Percentiles rank a stretch among this genome's conserved stretches.
phyloP scores from a whole-genome alignment of 2,113 vertebrate genomes.

The Excalfactoria chinensis region DNA sequence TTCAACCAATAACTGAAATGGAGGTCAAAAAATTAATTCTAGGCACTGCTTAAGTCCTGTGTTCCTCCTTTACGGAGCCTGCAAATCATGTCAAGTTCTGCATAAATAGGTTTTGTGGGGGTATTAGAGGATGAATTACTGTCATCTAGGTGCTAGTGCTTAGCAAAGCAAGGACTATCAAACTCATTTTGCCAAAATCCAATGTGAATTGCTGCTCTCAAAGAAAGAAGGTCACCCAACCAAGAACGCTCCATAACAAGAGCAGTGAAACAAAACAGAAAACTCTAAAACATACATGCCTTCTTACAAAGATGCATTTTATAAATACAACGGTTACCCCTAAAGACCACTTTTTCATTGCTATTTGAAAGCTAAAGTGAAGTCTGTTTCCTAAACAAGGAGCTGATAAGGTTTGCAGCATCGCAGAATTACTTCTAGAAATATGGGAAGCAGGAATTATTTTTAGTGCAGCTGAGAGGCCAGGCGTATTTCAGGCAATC shows the following conservation, averaged over 20 bases:
- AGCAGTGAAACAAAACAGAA: neutral
- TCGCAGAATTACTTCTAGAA: constrained; percentile 50
- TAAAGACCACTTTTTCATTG: neutral
- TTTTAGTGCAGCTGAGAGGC: constrained; percentile 70
- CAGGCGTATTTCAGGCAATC: constrained; percentile 69
- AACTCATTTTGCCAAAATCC: constrained; percentile 47
- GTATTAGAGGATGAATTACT: constrained; percentile 60
- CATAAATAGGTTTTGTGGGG: constrained; percentile 59
- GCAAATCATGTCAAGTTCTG: constrained; percentile 65
- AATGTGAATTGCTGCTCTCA: constrained; percentile 25
- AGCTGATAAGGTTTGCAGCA: constrained; percentile 39
- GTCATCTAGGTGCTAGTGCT: constrained; percentile 52
- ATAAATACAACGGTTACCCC: neutral
- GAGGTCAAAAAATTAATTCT: constrained; percentile 63
- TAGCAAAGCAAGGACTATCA: constrained; percentile 56
- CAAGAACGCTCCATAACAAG: neutral
- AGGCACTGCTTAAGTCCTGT: constrained; percentile 12
- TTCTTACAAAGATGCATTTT: neutral
- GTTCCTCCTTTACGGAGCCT: constrained; percentile 2
- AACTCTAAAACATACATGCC: neutral
- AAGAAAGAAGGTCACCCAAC: constrained; percentile 54
- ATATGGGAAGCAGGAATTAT: constrained; percentile 63
- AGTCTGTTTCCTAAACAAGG: constrained; percentile 34
- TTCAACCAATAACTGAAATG: constrained; percentile 43
- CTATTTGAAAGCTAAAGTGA: constrained; percentile 1